phyloP scores from a whole-genome alignment of 64 coral and sea anemone genomes.

The Dendronephthya gigantea region DNA sequence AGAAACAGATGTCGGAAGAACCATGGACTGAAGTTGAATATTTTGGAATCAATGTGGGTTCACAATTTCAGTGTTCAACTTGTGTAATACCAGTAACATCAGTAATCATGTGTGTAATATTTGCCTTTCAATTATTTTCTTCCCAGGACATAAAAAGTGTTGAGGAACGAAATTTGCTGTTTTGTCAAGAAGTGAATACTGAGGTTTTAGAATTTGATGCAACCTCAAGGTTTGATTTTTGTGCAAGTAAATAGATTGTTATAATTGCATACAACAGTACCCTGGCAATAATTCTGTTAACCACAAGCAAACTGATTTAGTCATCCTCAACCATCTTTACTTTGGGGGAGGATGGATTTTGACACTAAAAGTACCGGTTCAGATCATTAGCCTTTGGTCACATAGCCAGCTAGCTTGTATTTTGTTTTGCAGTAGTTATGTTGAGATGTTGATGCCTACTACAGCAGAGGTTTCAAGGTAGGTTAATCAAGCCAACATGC shows the following conservation, averaged over 20 bases:
- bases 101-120: too few species aligned
- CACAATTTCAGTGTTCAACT: not conserved
- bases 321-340: too few species aligned
- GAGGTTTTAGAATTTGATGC: constrained; percentile 23
- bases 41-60: constrained; percentile 44
- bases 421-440: not conserved
- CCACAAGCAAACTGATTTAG: too few species aligned
- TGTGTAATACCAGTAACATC: too few species aligned
- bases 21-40: constrained; percentile 65
- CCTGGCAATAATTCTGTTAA: too few species aligned
- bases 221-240: constrained; percentile 18
- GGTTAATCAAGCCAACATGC: not conserved
- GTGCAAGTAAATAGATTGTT: too few species aligned
- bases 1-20: constrained; percentile 82
- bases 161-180: constrained; percentile 18
- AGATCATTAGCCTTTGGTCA: too few species aligned
- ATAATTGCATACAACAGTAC: too few species aligned
- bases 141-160: not conserved
- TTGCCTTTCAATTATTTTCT: not conserved
- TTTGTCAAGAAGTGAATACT: constrained; percentile 28
- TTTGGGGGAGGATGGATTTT: too few species aligned
- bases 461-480: not conserved
- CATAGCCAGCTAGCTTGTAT: not conserved
- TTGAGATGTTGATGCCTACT: not conserved
- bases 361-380: too few species aligned